Evolutionary conservation across 2,888 invertebrate genomes (phyloP), one percentile per base, ranked within the genome.

Genomic region (Hypomecis punctinalis): DNA sequence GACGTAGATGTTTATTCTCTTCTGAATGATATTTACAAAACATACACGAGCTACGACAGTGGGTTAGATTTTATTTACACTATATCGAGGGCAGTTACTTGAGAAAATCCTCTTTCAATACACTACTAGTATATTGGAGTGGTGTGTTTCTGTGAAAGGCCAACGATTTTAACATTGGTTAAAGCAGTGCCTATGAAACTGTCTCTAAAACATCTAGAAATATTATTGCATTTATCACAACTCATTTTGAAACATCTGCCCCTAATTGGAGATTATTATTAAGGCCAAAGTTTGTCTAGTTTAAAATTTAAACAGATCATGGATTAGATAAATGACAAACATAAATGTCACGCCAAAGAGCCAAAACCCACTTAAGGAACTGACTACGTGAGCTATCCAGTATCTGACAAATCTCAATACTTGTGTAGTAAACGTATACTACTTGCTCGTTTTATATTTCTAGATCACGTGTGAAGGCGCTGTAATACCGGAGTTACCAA

Each of bases 1-100:
- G 89, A 90, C 90, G 89, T 85, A 81, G 77, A 83, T 78, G 37
- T 69, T 68, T 13, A 71, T 61, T 69, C 61, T 71, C 66, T 64
- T 56, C 61, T 60, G 67, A 70, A 67, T 68, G 48, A 45, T 77
- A 77, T 77, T 74, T 72, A 77, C 75, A 76, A 66, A 73, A 69
- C 55, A 49, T 48, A 49, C 45, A 55, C 52, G 52, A 52, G 52
- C 40, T 47, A 56, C 47, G 60, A 55, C 47, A 63, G 47, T 52
- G 39, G 39, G n/a, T 49, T 37, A 54, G 48, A 55, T 33, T 42
- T 10, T 55, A 46, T 62, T 13, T 40, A 51, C 36, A 57, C 43
- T 48, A 11, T 6, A 47, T 33, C 37, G 40, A 42, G 49, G 49
- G 13, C 33, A 7, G 36, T 43, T 23, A 43, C 35, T 36, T 45